Evolutionary conservation across 2,797 vertebrate species (phyloP), one percentile per base, ranked within the genome.

Genomic region (Oreonectes daqikongensis): DNA sequence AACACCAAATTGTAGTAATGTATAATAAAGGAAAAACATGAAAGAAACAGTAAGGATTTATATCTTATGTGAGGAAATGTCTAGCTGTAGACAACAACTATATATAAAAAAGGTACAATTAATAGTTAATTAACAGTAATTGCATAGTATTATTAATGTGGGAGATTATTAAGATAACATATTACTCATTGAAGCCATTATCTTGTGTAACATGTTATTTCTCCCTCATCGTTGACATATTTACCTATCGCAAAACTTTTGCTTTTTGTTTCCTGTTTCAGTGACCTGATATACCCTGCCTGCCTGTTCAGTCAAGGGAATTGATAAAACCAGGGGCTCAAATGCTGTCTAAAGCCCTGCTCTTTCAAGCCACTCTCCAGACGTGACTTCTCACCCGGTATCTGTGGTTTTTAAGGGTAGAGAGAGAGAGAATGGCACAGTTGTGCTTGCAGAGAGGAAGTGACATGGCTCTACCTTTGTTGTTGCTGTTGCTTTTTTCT

Each of bases 381-480:
- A 65, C 61, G 40, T 61, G 79, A 52, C 26, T 12, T 26, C 72
- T 77, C 50, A 38, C 50, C 50, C 40, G 38, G 26, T 22, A 11
- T 71, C 57, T 77, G 22, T 35, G 52, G 75, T 79, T 59, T 72
- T 61, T 40, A 53, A 63, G 57, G 65, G 52, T 42, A 50, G 35
- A 32, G 64, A 44, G 26, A 48, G 64, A 69, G 69, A 64, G 52
- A 40, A 66, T 17, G 72, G 57, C 35, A 32, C 20, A 53, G 72
- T 53, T 30, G 48, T 65, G 61, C 32, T 69, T 48, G 30, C 55
- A 61, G 30, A 68, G 40, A 52, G 26, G 35, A 55, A 18, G 68
- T n/a, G 15, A 46, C 35, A 72, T 63, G 59, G 57, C 60, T 80
- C 46, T 73, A 46, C 9, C 69, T 85, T 80, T 80, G 81, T 82